Conservation (phyloP, 2,888 invertebrate genomes). For the Caenorhabditis sp. region DNA sequence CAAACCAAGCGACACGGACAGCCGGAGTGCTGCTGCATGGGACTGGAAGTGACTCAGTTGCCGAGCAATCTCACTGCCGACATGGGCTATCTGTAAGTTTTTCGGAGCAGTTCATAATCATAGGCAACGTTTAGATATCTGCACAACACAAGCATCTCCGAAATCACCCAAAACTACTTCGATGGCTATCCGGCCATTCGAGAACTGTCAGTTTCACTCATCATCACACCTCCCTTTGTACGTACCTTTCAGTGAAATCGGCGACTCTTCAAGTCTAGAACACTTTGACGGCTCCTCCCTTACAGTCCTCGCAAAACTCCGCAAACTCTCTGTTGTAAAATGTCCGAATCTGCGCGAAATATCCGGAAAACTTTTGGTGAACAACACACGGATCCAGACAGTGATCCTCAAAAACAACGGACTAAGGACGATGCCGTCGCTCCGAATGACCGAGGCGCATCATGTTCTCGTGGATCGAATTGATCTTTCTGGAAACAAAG, state of each 20-base stretch:
- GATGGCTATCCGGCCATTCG: conserved; percentile 61
- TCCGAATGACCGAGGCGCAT: conserved; percentile 55
- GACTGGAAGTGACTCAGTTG: conserved; percentile 27
- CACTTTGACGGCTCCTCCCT: conserved; percentile 59
- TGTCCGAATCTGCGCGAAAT: conserved; percentile 65
- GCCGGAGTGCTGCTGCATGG: conserved; percentile 66
- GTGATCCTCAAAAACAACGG: conserved; percentile 63
- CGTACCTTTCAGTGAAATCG: conserved; percentile 59
- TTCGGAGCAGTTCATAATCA: background rate
- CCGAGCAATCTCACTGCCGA: conserved; percentile 41
- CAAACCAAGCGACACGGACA: conserved; percentile 40
- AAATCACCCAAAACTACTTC: conserved; percentile 61
- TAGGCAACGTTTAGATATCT: conserved; percentile 64
- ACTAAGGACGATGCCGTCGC: conserved; percentile 48
- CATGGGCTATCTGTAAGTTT: conserved; percentile 45
- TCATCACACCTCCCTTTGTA: background rate
- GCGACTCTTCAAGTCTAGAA: conserved; percentile 28
- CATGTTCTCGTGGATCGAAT: conserved; percentile 38
- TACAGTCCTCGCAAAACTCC: conserved; percentile 40
- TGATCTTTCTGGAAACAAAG: conserved; percentile 65
- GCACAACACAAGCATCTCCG: conserved; percentile 63
- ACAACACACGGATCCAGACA: conserved; percentile 65
- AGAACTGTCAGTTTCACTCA: conserved; percentile 64
- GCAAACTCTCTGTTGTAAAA: conserved; percentile 63
- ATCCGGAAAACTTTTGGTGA: conserved; percentile 65